phyloP scores from a whole-genome alignment of 2,888 invertebrate genomes.

The Lepetodrilus schrolli region DNA sequence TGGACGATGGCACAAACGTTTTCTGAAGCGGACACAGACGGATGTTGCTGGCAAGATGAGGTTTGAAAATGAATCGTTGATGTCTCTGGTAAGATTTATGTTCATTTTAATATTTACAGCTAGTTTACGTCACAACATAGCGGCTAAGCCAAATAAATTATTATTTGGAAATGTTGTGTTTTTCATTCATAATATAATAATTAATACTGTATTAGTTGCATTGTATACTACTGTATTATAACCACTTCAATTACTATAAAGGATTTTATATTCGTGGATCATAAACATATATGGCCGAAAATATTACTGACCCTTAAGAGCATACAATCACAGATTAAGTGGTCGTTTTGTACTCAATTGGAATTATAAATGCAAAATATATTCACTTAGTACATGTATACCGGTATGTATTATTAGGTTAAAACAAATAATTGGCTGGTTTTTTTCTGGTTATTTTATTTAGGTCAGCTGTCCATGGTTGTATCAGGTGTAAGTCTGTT shows the following conservation, averaged over 20 bases:
- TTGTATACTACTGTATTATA: too few species aligned
- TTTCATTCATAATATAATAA: neutral
- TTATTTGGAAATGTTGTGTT: neutral
- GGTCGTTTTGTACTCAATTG: too few species aligned
- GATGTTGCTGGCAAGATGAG: neutral
- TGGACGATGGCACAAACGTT: neutral
- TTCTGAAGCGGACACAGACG: neutral
- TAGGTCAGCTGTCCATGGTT: neutral
- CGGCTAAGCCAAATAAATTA: too few species aligned
- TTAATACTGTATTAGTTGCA: too few species aligned
- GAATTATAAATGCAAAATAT: neutral
- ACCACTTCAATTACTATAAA: too few species aligned
- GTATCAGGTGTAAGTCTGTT: too few species aligned
- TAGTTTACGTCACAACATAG: too few species aligned
- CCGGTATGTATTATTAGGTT: neutral
- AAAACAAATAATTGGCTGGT: neutral
- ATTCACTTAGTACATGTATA: neutral
- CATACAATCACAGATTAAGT: too few species aligned
- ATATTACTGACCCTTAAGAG: too few species aligned
- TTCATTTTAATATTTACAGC: neutral
- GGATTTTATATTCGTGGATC: too few species aligned
- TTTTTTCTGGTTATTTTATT: neutral
- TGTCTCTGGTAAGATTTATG: neutral
- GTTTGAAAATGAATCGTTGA: neutral
- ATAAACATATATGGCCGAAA: too few species aligned